Evolutionary conservation across 2,888 invertebrate species (phyloP).

Genomic region (Shargacucullia verbasci): DNA sequence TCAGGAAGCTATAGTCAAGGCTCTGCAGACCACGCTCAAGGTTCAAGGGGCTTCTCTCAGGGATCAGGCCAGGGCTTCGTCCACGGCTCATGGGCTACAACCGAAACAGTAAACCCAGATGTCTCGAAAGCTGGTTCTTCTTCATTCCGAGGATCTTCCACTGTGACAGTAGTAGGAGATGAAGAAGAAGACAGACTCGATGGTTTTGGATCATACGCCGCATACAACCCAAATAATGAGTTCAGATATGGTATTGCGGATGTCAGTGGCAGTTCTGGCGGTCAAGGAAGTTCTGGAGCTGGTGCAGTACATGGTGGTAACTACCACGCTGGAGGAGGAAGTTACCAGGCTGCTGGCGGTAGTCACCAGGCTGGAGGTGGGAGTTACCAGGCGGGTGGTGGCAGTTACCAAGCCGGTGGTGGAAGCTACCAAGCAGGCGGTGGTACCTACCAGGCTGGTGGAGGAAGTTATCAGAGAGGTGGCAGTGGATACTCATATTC

Average conservation of each 20-base stretch:
- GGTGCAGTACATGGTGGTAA: slow-evolving; percentile 43
- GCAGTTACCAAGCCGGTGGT: slow-evolving; percentile 54
- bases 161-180: slow-evolving; percentile 79
- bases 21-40: slow-evolving; percentile 21
- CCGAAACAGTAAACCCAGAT: slow-evolving; percentile 84
- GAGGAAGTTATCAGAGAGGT: slow-evolving; percentile 50
- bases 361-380: slow-evolving; percentile 36
- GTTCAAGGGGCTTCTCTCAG: slow-evolving; percentile 20
- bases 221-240: slow-evolving; percentile 79
- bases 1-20: slow-evolving; percentile 23
- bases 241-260: slow-evolving; percentile 81
- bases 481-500: slow-evolving; percentile 77
- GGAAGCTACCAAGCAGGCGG: slow-evolving; percentile 47
- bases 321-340: slow-evolving; percentile 54
- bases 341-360: slow-evolving; percentile 42
- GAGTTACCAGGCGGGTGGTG: slow-evolving; percentile 50
- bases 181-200: slow-evolving; percentile 78
- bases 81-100: slow-evolving; percentile 82
- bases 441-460: slow-evolving; percentile 21
- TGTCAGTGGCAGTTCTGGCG: slow-evolving; percentile 65
- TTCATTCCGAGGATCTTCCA: slow-evolving; percentile 71
- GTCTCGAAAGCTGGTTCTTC: slow-evolving; percentile 81
- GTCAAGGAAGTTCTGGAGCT: slow-evolving; percentile 43
- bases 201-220: slow-evolving; percentile 79
- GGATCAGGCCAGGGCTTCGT: slow-evolving; percentile 70